A percentile compares a stretch with the other conserved stretches of the same genome.
Conservation (phyloP, 2,888 invertebrate genomes). For the Apamea crenata region DNA sequence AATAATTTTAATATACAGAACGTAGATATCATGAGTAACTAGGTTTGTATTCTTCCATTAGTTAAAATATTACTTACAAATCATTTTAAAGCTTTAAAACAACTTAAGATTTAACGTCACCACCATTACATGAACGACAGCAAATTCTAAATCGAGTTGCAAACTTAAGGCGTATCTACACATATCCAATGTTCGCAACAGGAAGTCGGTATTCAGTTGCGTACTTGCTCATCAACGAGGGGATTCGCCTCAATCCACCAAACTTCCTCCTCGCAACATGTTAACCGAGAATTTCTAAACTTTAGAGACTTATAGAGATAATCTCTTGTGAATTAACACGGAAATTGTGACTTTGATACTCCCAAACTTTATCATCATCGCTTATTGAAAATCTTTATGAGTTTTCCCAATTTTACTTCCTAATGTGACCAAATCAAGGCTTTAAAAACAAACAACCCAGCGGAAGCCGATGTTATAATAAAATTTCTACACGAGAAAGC, state of each 20-base stretch:
- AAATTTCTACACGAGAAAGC: slow-evolving; percentile 59
- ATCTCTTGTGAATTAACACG: slow-evolving; percentile 78
- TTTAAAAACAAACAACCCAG: slow-evolving; percentile 56
- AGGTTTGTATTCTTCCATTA: not conserved
- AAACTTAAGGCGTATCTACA: slow-evolving; percentile 64
- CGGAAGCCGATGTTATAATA: slow-evolving; percentile 60
- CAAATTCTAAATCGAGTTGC: slow-evolving; percentile 46
- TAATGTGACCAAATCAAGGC: slow-evolving; percentile 59
- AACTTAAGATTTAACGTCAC: slow-evolving; percentile 14
- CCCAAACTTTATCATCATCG: slow-evolving; percentile 70
- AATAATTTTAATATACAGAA: not conserved
- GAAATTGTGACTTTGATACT: slow-evolving; percentile 77
- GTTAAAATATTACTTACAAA: not conserved
- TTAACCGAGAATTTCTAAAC: slow-evolving; percentile 81
- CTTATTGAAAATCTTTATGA: slow-evolving; percentile 65
- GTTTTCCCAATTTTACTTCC: slow-evolving; percentile 63
- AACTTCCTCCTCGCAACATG: slow-evolving; percentile 83
- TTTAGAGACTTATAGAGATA: slow-evolving; percentile 80
- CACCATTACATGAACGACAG: slow-evolving; percentile 9
- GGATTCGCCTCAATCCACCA: slow-evolving; percentile 81
- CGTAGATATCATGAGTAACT: not conserved
- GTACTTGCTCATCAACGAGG: slow-evolving; percentile 77
- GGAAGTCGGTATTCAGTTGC: slow-evolving; percentile 77
- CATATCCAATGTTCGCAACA: slow-evolving; percentile 71
- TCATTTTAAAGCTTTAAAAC: slow-evolving; percentile 1